Evolutionary conservation across 2,888 invertebrate genomes (phyloP), one percentile per base, ranked within the genome.

Genomic region (Drosophila subquinaria): DNA sequence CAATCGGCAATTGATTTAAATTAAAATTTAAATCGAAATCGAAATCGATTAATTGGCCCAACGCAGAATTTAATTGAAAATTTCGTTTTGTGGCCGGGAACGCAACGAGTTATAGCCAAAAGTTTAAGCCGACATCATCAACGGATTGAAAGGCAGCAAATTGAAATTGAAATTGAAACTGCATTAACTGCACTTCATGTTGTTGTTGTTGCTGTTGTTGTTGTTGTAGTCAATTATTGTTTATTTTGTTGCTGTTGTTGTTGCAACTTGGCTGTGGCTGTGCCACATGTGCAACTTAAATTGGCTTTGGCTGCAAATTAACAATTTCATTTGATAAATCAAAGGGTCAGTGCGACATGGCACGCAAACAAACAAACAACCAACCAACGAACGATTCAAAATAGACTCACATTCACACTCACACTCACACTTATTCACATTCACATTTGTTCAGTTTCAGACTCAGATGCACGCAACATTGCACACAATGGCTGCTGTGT

Each of bases 261-360:
- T 15, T 51, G 43, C 33, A 60, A 51, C 56, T 64, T 57, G 50
- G 79, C 79, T 79, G 80, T 80, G 78, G 57, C 48, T 17, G 48
- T 47, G 59, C 38, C 59, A 59, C 59, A 59, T 59, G 59, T 59
- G 62, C 70, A 40, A 67, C 72, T 84, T 84, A 76, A 83, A 83
- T 83, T 83, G 82, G 79, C 81, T 79, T 83, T 79, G 80, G 63
- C 72, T 82, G 81, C 76, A 86, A 89, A 89, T 79, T 88, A 89
- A 89, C 89, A 89, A 89, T 84, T 88, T 74, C 84, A 89, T 83
- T 88, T 83, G 76, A 88, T 87, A 82, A 65, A 43, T 45, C 53
- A 51, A 62, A 62, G 61, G 61, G 52, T 62, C 61, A 62, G 52
- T 50, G 57, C 65, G 35, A 56, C 56, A 64, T 45, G 30, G 48